Base-by-base conservation (phyloP, 1,140 invertebrate genomes). In the Sarcophaga bullata region DNA sequence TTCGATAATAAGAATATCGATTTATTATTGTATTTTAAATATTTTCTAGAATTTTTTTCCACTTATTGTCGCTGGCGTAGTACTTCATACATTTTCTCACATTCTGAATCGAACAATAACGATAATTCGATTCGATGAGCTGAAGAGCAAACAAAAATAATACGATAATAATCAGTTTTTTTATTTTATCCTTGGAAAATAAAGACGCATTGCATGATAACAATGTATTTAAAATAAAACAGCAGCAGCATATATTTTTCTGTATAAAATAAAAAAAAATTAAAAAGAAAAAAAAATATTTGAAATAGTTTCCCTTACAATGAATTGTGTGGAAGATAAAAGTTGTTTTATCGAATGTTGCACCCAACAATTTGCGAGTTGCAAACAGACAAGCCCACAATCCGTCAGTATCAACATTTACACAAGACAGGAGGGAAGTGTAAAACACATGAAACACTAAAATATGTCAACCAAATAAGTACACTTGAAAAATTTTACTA, bases 391-490 rank as follows among this genome's bases (percentile, higher is more conserved):
- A 72, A 7, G n/a, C 62, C 25, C 25, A 37, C 25, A 37, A 37
- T 37, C 25, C 17, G 17, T 68, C 62, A 52, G 17, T 7, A 19
- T 37, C 25, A n/a, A 52, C 48, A 19, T 17, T 50, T 50, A 52
- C 49, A 50, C 48, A 10, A 50, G 50, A 78, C 75, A 50, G 19
- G 37, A 50, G 48, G 25, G 48, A 37, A 47, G 46, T 7, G 46
- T 46, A 78, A 78, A 78, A 13, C 75, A 50, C 48, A 47, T 78
- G 75, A 50, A 78, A 78, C 75, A 50, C 75, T 78, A 50, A 78
- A 78, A 50, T 78, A 78, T 78, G 75, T 50, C 75, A 50, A 50
- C 75, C 75, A 78, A 78, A 78, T 78, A 78, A 78, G 75, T 78
- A 52, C 48, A 78, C 75, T 50, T 78, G 49, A 78, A 78, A 78